A percentile compares a stretch with the other conserved stretches of the same genome.
Evolutionary conservation across 2,113 vertebrate species (phyloP).

Genomic region (Menidia beryllina): DNA sequence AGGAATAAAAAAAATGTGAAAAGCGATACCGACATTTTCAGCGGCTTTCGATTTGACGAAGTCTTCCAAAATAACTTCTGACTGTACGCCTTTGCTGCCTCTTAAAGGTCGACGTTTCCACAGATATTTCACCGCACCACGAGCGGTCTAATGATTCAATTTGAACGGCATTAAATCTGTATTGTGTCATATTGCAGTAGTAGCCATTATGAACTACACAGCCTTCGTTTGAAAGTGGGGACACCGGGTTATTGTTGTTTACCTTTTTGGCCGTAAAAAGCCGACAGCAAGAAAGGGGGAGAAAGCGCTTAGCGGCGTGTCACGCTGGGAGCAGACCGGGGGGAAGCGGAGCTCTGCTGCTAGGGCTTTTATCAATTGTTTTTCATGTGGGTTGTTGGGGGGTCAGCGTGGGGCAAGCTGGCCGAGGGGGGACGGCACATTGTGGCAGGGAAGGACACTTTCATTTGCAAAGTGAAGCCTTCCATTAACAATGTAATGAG

Average conservation of each 20-base stretch:
- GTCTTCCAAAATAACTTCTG: not conserved
- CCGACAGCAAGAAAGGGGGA: slow-evolving; percentile 28
- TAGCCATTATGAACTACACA: slow-evolving; percentile 33
- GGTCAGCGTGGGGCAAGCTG: slow-evolving; percentile 75
- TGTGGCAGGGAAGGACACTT: slow-evolving; percentile 58
- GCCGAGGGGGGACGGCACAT: slow-evolving; percentile 50
- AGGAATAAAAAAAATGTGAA: slow-evolving; percentile 9
- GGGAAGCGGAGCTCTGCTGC: slow-evolving; percentile 55
- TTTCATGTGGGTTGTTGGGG: slow-evolving; percentile 69
- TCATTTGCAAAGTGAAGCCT: slow-evolving; percentile 71
- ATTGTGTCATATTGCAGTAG: slow-evolving; percentile 58
- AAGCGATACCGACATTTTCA: slow-evolving; percentile 37
- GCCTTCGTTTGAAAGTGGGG: slow-evolving; percentile 17
- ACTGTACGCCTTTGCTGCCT: not conserved
- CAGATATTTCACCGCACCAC: not conserved
- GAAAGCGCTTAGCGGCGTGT: slow-evolving; percentile 44
- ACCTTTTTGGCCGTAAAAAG: slow-evolving; percentile 32
- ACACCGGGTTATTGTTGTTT: slow-evolving; percentile 39
- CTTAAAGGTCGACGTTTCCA: not conserved
- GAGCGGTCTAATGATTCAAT: not conserved
- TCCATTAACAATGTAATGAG: slow-evolving; percentile 58
- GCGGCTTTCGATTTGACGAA: slow-evolving; percentile 15
- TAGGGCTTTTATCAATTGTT: slow-evolving; percentile 73
- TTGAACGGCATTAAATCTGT: slow-evolving; percentile 6
- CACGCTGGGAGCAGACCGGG: slow-evolving; percentile 57